These are phyloP conservation scores for Megalonaias nervosa DNA, from an alignment of 1,140 invertebrate species.

Conservation along the genomic window DNA sequence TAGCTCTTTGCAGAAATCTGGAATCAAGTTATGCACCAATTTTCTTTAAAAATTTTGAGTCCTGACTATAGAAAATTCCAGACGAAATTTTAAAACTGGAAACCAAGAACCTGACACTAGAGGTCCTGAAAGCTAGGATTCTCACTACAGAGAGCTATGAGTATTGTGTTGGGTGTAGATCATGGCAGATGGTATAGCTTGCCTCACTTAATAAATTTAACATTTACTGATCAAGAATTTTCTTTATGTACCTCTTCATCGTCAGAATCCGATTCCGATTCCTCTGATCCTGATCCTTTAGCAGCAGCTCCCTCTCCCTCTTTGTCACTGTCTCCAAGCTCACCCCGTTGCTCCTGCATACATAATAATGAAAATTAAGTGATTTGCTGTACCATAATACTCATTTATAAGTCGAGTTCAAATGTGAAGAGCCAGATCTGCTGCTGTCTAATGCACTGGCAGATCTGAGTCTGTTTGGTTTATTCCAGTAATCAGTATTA, in stretches of 20 bases:
- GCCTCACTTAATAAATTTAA: not conserved
- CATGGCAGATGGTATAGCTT: not conserved
- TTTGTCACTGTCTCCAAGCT: slow-evolving; percentile 7
- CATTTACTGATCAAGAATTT: not conserved
- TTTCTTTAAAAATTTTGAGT: no score
- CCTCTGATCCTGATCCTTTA: slow-evolving; percentile 19
- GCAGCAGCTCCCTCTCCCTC: slow-evolving; percentile 13
- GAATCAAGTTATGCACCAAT: no score
- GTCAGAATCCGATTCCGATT: slow-evolving; percentile 16
- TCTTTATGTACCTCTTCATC: not conserved
- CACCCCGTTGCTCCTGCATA: not conserved
- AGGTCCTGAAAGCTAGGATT: not conserved
- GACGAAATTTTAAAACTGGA: not conserved
- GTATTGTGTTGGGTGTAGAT: not conserved
- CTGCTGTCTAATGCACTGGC: no score
- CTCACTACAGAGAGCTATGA: not conserved
- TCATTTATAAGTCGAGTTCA: no score
- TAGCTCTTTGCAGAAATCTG: no score
- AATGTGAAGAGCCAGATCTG: no score
- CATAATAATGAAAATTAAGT: no score
- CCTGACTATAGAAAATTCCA: not conserved
- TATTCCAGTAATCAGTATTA: no score
- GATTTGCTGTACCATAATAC: no score
- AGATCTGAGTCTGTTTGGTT: no score
- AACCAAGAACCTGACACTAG: not conserved